Percentiles rank a stretch among this genome's conserved stretches.
Conservation (phyloP, 1,140 invertebrate species). For the Babylonia areolata region DNA sequence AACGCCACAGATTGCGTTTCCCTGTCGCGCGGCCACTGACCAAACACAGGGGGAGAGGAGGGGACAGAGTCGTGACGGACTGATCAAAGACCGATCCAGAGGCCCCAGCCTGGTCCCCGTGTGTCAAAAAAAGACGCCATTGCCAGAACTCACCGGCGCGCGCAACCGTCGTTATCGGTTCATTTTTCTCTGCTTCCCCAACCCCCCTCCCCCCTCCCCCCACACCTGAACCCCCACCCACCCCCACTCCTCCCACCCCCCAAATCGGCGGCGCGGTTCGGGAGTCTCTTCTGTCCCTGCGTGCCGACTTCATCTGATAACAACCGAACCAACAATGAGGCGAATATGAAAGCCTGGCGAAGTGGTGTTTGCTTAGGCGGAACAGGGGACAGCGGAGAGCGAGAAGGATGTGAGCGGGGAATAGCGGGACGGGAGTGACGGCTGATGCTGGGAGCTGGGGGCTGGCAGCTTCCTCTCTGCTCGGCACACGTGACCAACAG, state of each 20-base stretch:
- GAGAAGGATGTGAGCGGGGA: not conserved
- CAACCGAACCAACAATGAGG: not conserved
- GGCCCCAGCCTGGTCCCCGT: not conserved
- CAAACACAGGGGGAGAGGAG: not conserved
- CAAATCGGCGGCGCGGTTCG: not conserved
- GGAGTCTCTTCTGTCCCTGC: not conserved
- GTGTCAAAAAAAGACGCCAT: not conserved
- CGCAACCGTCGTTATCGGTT: not conserved
- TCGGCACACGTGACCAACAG: not conserved
- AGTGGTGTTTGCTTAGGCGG: not conserved
- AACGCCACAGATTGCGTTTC: not conserved
- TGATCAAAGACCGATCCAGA: not conserved
- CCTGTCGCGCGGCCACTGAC: not conserved
- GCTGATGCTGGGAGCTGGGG: too few species aligned
- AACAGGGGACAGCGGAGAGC: not conserved
- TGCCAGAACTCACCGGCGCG: not conserved
- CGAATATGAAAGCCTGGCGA: constrained; percentile 7
- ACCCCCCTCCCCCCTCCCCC: not conserved
- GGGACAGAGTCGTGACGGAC: not conserved
- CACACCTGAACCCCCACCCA: too few species aligned
- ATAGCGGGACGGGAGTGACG: too few species aligned
- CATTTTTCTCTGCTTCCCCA: not conserved
- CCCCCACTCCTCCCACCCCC: too few species aligned
- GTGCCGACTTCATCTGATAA: not conserved
- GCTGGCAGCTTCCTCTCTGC: not conserved